Conservation (phyloP, 2,888 invertebrate genomes). For the Rhamphomyia laevipes region DNA sequence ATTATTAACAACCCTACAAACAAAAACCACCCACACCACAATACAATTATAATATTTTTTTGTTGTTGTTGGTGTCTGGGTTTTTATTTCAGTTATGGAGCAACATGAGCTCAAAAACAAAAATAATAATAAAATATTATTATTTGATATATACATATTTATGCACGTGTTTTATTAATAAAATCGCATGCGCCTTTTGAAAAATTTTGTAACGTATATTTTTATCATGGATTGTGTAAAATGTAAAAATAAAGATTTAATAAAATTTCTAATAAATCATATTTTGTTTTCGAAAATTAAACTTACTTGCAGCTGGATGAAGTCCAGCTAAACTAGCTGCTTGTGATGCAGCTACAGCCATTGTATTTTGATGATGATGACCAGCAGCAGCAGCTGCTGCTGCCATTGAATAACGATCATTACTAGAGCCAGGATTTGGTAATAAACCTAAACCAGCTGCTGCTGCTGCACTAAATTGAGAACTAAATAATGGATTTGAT, state of each 20-base stretch:
- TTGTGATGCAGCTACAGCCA: slow-evolving; percentile 76
- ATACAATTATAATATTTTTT: not conserved
- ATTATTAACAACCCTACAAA: not conserved
- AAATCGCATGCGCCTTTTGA: slow-evolving; percentile 14
- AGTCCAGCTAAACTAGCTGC: slow-evolving; percentile 67
- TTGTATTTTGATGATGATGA: slow-evolving; percentile 53
- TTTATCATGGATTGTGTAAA: slow-evolving; percentile 7
- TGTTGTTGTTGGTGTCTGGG: not conserved
- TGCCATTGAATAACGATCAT: slow-evolving; percentile 36
- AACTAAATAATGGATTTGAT: slow-evolving; percentile 35
- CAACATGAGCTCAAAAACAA: too few relatives aligned
- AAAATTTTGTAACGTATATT: not conserved
- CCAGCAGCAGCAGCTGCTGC: slow-evolving; percentile 35
- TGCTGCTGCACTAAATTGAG: slow-evolving; percentile 37
- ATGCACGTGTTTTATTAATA: slow-evolving; percentile 23
- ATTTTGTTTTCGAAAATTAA: slow-evolving; percentile 12
- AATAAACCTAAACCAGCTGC: slow-evolving; percentile 34
- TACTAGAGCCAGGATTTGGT: slow-evolving; percentile 37
- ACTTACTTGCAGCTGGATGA: slow-evolving; percentile 58
- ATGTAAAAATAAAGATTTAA: slow-evolving; percentile 6
- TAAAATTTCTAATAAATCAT: not conserved
- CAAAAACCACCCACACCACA: not conserved
- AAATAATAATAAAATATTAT: too few relatives aligned
- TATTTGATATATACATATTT: not conserved
- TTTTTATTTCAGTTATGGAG: too few relatives aligned